A percentile compares a stretch with the other conserved stretches of the same genome.
Evolutionary conservation across 2,113 vertebrate species (phyloP).

Genomic region (Candoia aspera): DNA sequence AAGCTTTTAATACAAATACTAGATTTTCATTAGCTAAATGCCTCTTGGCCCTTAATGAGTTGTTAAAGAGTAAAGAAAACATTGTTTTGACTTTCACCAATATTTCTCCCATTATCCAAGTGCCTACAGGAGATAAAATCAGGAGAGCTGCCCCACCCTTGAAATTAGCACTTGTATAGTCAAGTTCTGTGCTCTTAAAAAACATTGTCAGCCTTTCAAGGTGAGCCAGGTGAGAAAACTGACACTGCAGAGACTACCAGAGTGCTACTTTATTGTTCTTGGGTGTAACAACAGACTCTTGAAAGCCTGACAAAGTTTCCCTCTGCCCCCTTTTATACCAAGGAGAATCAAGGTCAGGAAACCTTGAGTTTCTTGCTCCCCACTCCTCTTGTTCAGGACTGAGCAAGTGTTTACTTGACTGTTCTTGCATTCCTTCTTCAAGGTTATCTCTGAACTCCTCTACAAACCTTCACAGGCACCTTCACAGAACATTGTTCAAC

Average conservation of each 20-base stretch:
- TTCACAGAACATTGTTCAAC: neutral
- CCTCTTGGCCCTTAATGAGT: slow-evolving; percentile 66
- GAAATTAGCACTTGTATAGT: slow-evolving; percentile 21
- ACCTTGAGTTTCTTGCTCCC: neutral
- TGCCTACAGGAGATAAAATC: slow-evolving; percentile 5
- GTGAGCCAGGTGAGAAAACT: neutral
- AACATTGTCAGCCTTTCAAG: neutral
- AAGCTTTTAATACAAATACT: slow-evolving; percentile 51
- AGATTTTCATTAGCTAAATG: slow-evolving; percentile 62
- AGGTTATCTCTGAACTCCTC: neutral
- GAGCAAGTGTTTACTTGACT: neutral
- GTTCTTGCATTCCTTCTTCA: neutral
- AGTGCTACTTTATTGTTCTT: neutral
- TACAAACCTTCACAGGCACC: neutral
- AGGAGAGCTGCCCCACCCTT: slow-evolving; percentile 35
- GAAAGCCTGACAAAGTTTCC: neutral
- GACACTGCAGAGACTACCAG: neutral
- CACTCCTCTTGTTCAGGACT: neutral
- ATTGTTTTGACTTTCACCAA: slow-evolving; percentile 50
- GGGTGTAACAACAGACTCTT: neutral
- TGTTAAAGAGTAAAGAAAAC: slow-evolving; percentile 51
- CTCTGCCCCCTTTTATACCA: neutral
- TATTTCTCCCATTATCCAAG: slow-evolving; percentile 35
- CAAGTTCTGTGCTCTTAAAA: neutral
- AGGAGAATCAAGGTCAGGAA: neutral